Evolutionary conservation across 2,113 vertebrate genomes (phyloP), one percentile per base, ranked within the genome.

Genomic region (Xenopus laevis): DNA sequence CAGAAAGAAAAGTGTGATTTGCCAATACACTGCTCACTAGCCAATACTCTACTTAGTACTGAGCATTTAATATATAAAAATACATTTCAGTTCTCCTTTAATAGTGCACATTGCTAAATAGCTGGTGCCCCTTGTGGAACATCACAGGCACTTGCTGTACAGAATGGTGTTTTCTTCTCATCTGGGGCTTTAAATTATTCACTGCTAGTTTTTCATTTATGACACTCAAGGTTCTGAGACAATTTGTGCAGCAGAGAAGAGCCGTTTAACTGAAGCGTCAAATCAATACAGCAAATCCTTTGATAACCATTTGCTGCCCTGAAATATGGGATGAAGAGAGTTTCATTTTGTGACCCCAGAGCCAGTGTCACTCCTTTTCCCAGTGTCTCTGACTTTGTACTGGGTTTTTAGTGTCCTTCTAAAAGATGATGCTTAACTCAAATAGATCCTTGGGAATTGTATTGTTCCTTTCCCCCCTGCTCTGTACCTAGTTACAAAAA

Each of bases 221-320:
- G 71, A 33, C 64, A 50, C 64, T 59, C 15, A 27, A 30, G 63
- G 52, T 59, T 60, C 53, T 9, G 18, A 66, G 71, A 74, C 72
- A 74, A 74, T 74, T 60, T 74, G 63, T 60, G 63, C 58, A 3
- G 57, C 58, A 23, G 58, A 47, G 50, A 71, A 71, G 53, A 65
- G 64, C 63, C 55, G 15, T 74, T 74, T 74, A 74, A 53, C 63
- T 74, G 63, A 74, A 74, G 72, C 53, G 60, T 74, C 63, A 74
- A 74, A 74, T 74, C 72, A 60, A 74, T 74, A 60, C 63, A 57
- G 20, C 72, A 60, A 74, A 67, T 74, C 72, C 72, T 74, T 57
- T 57, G 64, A 67, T 55, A 67, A 47, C 72, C 55, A 50, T 67
- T 67, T 46, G 18, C 20, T 21, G 10, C 33, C 53, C 33, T 74